These are phyloP conservation scores for Eudasyphora cyanicolor DNA, from an alignment of 2,888 invertebrate genomes.

Conservation along the genomic window DNA sequence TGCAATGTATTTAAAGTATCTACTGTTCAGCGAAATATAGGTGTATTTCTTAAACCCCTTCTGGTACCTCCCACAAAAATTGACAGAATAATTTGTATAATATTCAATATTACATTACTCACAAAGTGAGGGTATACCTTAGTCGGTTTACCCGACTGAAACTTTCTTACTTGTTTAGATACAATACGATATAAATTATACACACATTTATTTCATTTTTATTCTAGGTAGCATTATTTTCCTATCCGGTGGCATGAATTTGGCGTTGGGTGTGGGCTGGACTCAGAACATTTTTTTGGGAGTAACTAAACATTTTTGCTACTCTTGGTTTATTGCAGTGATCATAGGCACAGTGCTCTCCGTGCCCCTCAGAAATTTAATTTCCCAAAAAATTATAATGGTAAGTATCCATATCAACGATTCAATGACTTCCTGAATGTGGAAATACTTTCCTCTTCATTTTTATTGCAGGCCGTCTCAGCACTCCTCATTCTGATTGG, in stretches of 20 bases:
- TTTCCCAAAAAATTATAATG: slow-evolving; percentile 58
- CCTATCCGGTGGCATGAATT: slow-evolving; percentile 71
- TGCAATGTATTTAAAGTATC: no score
- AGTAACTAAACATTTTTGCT: slow-evolving; percentile 65
- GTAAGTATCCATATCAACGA: not conserved
- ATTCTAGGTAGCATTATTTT: slow-evolving; percentile 69
- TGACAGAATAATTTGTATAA: no score
- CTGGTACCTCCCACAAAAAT: no score
- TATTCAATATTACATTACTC: no score
- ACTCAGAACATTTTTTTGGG: not conserved
- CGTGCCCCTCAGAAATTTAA: slow-evolving; percentile 58
- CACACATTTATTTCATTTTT: not conserved
- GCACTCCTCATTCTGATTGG: slow-evolving; percentile 70
- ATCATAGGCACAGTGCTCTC: slow-evolving; percentile 71
- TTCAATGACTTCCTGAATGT: no score
- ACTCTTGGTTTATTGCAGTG: slow-evolving; percentile 74
- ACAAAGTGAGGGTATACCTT: no score
- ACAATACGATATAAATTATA: no score
- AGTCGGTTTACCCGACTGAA: no score
- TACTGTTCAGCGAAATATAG: no score
- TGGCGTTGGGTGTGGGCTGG: slow-evolving; percentile 73
- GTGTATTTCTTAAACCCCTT: no score
- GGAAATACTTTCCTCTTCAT: not conserved
- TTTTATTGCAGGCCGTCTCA: slow-evolving; percentile 46
- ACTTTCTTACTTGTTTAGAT: no score